These are phyloP conservation scores for Nymphalis urticae DNA, from an alignment of 2,888 invertebrate species.

Conservation along the genomic window DNA sequence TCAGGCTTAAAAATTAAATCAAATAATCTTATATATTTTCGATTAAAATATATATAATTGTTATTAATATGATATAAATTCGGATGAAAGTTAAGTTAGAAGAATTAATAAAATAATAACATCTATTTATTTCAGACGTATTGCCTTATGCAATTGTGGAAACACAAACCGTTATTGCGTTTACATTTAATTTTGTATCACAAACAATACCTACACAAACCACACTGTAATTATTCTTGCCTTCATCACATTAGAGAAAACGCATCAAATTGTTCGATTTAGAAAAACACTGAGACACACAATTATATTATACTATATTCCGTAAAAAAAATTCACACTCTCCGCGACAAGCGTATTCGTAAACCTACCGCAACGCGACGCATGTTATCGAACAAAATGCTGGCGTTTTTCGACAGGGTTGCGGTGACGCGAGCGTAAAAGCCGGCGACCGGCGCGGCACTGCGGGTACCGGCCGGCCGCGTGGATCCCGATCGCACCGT, in stretches of 20 bases:
- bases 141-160: conserved; percentile 31
- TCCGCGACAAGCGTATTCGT: conserved; percentile 35
- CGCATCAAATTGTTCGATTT: conserved; percentile 24
- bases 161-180: conserved; percentile 29
- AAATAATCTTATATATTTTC: no score
- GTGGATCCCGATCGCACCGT: conserved; percentile 58
- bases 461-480: conserved; percentile 73
- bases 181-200: conserved; percentile 25
- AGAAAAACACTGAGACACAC: conserved; percentile 29
- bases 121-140: conserved; percentile 17
- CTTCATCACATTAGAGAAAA: conserved; percentile 31
- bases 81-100: background rate
- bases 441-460: conserved; percentile 76
- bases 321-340: conserved; percentile 31
- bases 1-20: no score
- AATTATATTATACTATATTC: conserved; percentile 16
- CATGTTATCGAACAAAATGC: conserved; percentile 53
- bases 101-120: conserved; percentile 2
- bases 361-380: conserved; percentile 54
- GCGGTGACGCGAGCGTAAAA: conserved; percentile 54
- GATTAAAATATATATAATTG: no score
- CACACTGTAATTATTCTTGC: conserved; percentile 26
- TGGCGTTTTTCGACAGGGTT: conserved; percentile 36
- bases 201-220: conserved; percentile 32
- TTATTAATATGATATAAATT: background rate